Percentiles rank a stretch among this genome's conserved stretches.
Conservation (phyloP, 2,797 vertebrate genomes). For the Oryzias dopingdopingensis region DNA sequence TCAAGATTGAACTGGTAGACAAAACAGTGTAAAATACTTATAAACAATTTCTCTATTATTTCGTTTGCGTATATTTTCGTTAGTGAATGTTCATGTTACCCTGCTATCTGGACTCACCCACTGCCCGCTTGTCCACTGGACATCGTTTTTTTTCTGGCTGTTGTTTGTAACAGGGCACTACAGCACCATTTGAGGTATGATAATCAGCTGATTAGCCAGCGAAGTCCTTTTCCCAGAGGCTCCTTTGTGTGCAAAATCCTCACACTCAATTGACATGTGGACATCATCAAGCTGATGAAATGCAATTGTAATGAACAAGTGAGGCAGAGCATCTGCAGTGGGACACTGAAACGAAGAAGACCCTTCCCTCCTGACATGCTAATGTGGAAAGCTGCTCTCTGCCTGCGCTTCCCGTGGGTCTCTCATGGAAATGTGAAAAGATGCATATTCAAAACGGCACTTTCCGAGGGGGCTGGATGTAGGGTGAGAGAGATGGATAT, state of each 20-base stretch:
- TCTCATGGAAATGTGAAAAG: constrained; percentile 92
- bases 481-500: constrained; percentile 51
- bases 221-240: constrained; percentile 98
- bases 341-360: constrained; percentile 87
- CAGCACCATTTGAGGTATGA: constrained; percentile 99
- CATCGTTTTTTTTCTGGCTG: constrained; percentile 66
- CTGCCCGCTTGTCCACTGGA: constrained; percentile 74
- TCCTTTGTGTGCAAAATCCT: constrained; percentile 99
- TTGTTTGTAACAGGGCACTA: constrained; percentile 80
- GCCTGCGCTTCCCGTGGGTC: constrained; percentile 94
- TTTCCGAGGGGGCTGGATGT: constrained; percentile 85
- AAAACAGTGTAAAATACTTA: too few species aligned
- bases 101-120: constrained; percentile 57
- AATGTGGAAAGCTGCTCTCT: constrained; percentile 99
- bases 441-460: constrained; percentile 98
- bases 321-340: constrained; percentile 98
- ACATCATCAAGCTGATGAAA: constrained; percentile 99
- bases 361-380: constrained; percentile 98
- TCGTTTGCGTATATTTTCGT: constrained; percentile 43
- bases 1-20: too few species aligned
- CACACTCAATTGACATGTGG: constrained; percentile 99
- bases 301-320: constrained; percentile 99
- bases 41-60: constrained; percentile 14
- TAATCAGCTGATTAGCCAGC: constrained; percentile 99
- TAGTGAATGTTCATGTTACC: constrained; percentile 55